Evolutionary conservation across 2,113 vertebrate species (phyloP), one percentile per base, ranked within the genome.

Genomic region (Gambusia affinis): DNA sequence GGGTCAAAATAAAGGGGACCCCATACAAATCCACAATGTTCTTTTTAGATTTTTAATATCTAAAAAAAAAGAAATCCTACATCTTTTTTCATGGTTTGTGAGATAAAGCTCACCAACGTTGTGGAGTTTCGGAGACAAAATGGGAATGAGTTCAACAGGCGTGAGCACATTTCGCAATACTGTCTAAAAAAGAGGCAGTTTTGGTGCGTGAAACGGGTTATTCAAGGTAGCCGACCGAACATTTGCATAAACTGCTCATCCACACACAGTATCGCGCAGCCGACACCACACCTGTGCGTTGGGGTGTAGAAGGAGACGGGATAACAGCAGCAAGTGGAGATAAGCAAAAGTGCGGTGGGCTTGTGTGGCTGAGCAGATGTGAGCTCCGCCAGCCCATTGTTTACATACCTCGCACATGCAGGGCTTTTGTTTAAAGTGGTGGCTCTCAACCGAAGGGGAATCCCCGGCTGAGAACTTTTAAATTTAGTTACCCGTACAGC

Each of bases 291-390:
- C 80, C 90, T 88, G 67, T 60, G 35, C 66, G 64, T 69, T 27
- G 22, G 2, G 2, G 35, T 47, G 44, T 8, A 12, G 64, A 30
- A 66, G 64, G 64, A 72, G 65, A 66, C 27, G 60, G 39, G n/a
- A 72, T 28, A 3, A 30, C 63, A 15, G 62, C 17, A 10, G 68
- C 7, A 24, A 60, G 15, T 28, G 64, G 17, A 75, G 86, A 88
- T 75, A 85, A 84, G 80, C 44, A 35, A 42, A 42, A 70, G 69
- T 74, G 82, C 15, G 79, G 81, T 71, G 37, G 70, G 30, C 54
- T 54, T 62, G 67, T 79, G 72, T 22, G 68, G 68, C 67, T 44
- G 60, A 79, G 80, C 78, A 84, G 70, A 83, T 81, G 80, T 83
- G 71, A 57, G 35, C 75, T 72, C 61, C 4, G 37, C 63, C 19